These are phyloP conservation scores for Cephalopachus bancanus DNA, from an alignment of 2,797 vertebrate species.

Conservation along the genomic window DNA sequence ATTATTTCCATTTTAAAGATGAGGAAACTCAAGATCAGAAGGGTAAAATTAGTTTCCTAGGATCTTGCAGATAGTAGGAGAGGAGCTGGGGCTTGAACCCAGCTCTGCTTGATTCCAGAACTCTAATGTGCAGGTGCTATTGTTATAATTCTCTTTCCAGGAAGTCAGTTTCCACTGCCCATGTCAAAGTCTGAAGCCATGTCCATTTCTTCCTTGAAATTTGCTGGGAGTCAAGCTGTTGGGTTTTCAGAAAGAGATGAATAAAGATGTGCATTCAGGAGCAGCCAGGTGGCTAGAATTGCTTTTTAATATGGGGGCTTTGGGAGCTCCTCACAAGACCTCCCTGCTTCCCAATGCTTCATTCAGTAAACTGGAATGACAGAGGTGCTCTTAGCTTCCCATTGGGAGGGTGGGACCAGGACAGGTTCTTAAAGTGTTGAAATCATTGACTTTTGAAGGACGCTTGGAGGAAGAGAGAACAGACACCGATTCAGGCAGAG, in stretches of 20 bases:
- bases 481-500: background rate
- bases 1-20: background rate
- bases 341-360: background rate
- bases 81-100: background rate
- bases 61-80: background rate
- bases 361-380: background rate
- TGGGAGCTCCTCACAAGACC: background rate
- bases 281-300: background rate
- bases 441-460: constrained; percentile 54
- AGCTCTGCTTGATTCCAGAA: background rate
- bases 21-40: background rate
- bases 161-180: background rate
- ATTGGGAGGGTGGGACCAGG: background rate
- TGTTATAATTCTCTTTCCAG: background rate
- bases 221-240: background rate
- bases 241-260: background rate
- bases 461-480: background rate
- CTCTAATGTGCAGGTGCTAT: background rate
- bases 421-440: background rate
- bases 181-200: background rate
- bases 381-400: background rate
- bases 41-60: background rate
- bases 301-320: background rate
- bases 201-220: background rate
- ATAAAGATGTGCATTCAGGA: background rate